phyloP scores from a whole-genome alignment of 2,113 vertebrate species.

The Penelope pileata region DNA sequence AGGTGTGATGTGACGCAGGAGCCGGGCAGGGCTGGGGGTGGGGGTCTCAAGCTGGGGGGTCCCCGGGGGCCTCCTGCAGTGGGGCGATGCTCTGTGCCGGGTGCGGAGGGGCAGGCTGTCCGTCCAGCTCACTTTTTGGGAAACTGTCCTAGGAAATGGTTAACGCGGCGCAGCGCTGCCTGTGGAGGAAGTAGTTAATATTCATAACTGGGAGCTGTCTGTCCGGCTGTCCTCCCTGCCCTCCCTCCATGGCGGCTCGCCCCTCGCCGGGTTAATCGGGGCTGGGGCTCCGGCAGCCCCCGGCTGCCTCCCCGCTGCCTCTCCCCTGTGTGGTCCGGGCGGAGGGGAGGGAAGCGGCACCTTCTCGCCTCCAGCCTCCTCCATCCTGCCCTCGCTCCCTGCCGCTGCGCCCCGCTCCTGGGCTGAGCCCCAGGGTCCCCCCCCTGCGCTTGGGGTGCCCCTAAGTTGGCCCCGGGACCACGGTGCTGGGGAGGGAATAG shows the following conservation, averaged over 20 bases:
- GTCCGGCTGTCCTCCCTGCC: not conserved
- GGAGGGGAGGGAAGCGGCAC: not conserved
- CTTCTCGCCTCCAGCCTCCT: constrained; percentile 20
- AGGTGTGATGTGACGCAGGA: not conserved
- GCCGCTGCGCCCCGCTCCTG: not conserved
- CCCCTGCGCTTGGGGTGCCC: not conserved
- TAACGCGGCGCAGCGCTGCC: constrained; percentile 19
- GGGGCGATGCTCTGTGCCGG: not conserved
- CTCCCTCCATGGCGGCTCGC: not conserved
- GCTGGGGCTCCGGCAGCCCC: constrained; percentile 17
- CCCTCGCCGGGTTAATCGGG: constrained; percentile 42
- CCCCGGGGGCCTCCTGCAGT: accelerated
- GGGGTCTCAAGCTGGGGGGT: not conserved
- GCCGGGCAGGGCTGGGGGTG: not conserved
- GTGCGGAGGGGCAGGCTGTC: not conserved
- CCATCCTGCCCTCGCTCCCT: not conserved
- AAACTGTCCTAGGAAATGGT: constrained; percentile 46
- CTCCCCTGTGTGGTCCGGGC: constrained; percentile 32
- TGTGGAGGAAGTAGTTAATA: constrained; percentile 70
- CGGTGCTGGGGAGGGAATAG: not conserved
- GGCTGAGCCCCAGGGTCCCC: not conserved
- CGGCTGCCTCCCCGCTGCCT: not conserved
- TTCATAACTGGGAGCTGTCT: constrained; percentile 57
- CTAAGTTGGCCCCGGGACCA: constrained; percentile 4
- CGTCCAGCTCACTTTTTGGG: not conserved